Evolutionary conservation across 2,113 vertebrate genomes (phyloP), one percentile per base, ranked within the genome.

Genomic region (Esox niger): DNA sequence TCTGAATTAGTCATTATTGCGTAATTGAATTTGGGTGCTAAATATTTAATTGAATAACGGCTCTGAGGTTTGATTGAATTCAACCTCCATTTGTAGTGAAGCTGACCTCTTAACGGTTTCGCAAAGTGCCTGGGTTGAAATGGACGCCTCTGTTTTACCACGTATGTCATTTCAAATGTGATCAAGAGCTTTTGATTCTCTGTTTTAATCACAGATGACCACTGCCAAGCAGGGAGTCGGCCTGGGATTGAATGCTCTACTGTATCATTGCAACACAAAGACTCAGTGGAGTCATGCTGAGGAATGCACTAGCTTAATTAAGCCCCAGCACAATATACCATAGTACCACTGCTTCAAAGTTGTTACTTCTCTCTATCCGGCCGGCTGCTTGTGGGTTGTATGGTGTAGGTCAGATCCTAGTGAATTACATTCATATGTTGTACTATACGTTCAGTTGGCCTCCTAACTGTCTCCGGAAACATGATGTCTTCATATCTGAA

Each of bases 31-130:
- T 82, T 81, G 31, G 60, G 66, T 64, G 73, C 80, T 78, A 86
- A 86, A 86, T 79, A 79, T 84, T 87, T 84, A 86, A 89, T 86
- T 79, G 84, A 87, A 86, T 82, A 76, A 79, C 79, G 72, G 77
- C 84, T 79, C 72, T 57, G 74, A 56, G 68, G 69, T 75, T 75
- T 84, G 82, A 86, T 82, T 88, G 83, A 82, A 85, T 87, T 77
- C 30, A 10, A 67, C 66, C 75, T 62, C 69, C 77, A 61, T 85
- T 82, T 82, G 80, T 82, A 78, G 73, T 56, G 33, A 73, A 54
- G 59, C 52, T 69, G 77, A 81, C 84, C 83, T 77, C 77, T 82
- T 82, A 82, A 77, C 73, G 72, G 73, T 71, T 84, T 65, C 79
- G 64, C 76, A 59, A 76, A 78, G 70, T 68, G 75, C 56, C 60